A percentile compares a stretch with the other conserved stretches of the same genome.
Evolutionary conservation across 2,113 vertebrate genomes (phyloP).

Genomic region (Cygnus buccinator): DNA sequence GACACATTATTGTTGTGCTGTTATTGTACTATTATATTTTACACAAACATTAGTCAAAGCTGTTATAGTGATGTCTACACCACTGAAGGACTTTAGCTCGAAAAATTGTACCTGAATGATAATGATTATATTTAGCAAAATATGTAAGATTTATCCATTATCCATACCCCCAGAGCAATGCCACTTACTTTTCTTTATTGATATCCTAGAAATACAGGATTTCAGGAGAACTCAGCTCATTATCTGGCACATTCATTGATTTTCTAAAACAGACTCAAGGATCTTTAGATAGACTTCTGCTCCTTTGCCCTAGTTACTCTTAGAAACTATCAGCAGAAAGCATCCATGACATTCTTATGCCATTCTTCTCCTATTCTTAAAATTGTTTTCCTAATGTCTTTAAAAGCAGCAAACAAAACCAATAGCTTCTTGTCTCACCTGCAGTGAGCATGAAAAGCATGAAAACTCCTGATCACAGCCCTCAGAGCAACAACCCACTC

Average conservation of each 20-base stretch:
- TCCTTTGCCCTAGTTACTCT: neutral
- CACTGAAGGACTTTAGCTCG: neutral
- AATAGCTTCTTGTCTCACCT: neutral
- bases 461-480: neutral
- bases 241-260: neutral
- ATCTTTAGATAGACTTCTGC: neutral
- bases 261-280: neutral
- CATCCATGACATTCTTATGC: neutral
- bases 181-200: neutral
- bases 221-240: neutral
- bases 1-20: neutral
- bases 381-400: neutral
- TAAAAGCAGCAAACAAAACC: neutral
- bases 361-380: neutral
- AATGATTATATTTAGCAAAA: neutral
- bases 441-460: neutral
- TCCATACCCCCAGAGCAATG: neutral
- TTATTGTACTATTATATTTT: constrained; percentile 16
- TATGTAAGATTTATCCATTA: neutral
- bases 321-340: neutral
- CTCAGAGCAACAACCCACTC: neutral
- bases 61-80: constrained; percentile 25
- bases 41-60: constrained; percentile 38
- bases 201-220: neutral
- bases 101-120: neutral